These are phyloP conservation scores for Bagarius yarrelli DNA, from an alignment of 2,113 vertebrate species.

Conservation along the genomic window DNA sequence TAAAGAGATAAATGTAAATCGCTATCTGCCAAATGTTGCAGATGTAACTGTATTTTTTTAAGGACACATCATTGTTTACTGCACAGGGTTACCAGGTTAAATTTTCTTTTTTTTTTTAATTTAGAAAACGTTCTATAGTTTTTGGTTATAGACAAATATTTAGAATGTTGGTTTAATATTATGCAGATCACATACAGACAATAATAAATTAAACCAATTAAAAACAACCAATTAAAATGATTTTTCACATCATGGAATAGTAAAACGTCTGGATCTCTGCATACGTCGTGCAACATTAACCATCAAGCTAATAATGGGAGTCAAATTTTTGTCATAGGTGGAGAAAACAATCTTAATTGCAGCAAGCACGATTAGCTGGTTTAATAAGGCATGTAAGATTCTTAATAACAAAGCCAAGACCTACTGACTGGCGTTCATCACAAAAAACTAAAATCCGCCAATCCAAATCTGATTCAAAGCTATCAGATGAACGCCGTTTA, in stretches of 20 bases:
- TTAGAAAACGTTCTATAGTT: neutral
- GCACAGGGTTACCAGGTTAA: no score
- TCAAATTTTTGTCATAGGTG: constrained; percentile 4
- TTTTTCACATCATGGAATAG: neutral
- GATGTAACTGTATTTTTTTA: no score
- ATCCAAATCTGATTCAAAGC: neutral
- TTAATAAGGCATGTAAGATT: constrained; percentile 27
- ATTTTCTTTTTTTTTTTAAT: no score
- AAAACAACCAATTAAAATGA: neutral
- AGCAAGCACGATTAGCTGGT: constrained; percentile 19
- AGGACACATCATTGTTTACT: no score
- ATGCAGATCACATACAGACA: neutral
- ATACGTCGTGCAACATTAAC: neutral
- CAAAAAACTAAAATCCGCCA: neutral
- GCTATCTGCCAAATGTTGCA: no score
- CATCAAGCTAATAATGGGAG: neutral
- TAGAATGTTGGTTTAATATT: neutral
- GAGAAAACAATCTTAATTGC: constrained; percentile 36
- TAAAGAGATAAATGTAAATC: no score
- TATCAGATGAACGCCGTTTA: constrained; percentile 2
- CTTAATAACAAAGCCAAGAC: constrained; percentile 16
- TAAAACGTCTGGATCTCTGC: neutral
- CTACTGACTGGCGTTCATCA: constrained; percentile 24
- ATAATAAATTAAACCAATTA: neutral
- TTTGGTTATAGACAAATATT: neutral